Conservation (phyloP, 2,797 vertebrate genomes). For the Hypotaenidia okinawae region DNA sequence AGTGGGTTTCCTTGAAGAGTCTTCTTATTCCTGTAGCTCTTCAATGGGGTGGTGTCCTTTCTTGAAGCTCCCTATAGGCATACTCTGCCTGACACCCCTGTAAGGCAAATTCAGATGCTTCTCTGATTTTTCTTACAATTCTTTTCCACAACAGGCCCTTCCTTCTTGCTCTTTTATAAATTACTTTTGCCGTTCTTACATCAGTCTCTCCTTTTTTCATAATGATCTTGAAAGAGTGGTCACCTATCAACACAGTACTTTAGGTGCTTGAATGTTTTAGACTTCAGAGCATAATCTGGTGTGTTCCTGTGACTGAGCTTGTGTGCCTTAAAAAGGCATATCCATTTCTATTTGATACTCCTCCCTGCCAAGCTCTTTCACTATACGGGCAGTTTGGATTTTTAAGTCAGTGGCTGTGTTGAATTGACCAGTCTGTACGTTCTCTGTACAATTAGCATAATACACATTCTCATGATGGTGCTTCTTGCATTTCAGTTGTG, state of each 20-base stretch:
- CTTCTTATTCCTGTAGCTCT: not conserved
- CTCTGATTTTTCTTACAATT: not conserved
- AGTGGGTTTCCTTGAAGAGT: not conserved
- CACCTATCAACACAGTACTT: not conserved
- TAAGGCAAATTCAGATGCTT: not conserved
- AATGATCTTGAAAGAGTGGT: not conserved
- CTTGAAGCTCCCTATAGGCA: not conserved
- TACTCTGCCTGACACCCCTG: not conserved
- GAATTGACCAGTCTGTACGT: fast-evolving
- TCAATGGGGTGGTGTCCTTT: fast-evolving
- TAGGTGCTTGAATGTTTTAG: not conserved
- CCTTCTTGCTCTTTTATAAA: not conserved
- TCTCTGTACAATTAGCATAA: not conserved
- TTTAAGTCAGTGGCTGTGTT: not conserved
- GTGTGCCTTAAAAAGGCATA: not conserved
- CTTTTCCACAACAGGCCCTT: not conserved
- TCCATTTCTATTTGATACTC: not conserved
- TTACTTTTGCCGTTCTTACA: not conserved
- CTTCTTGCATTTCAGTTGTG: not conserved
- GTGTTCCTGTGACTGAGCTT: not conserved
- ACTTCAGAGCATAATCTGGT: not conserved
- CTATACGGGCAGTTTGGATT: not conserved
- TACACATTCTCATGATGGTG: not conserved
- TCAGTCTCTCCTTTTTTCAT: not conserved
- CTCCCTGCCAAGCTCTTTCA: not conserved